Conservation (phyloP, 2,797 vertebrate genomes). For the Oceanodroma leucorhoa region DNA sequence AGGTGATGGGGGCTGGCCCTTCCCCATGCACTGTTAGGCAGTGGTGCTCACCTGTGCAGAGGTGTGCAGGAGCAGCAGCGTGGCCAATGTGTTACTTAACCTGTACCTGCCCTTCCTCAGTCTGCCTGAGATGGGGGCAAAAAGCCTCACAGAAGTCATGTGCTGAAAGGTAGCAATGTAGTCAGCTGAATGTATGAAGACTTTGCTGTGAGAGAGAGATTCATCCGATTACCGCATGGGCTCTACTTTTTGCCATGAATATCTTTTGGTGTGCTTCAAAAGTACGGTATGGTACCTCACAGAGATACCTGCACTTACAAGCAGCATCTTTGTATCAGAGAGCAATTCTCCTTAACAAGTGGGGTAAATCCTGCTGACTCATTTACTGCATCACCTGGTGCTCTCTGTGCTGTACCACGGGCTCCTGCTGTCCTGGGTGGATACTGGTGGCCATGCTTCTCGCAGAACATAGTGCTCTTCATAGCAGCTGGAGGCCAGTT, state of each 20-base stretch:
- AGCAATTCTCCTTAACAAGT: not conserved
- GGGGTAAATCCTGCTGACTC: not conserved
- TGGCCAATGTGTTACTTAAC: not conserved
- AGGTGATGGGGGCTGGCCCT: not conserved
- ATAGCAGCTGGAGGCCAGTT: not conserved
- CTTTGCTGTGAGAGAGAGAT: not conserved
- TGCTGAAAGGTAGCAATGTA: not conserved
- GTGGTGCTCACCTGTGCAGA: not conserved
- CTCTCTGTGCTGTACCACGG: accelerated
- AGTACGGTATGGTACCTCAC: not conserved
- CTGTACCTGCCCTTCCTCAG: not conserved
- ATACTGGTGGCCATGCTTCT: not conserved
- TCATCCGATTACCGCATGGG: accelerated
- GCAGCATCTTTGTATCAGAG: not conserved
- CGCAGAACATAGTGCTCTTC: not conserved
- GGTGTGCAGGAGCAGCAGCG: not conserved
- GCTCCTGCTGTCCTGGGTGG: not conserved
- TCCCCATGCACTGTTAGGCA: accelerated
- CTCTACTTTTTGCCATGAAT: not conserved
- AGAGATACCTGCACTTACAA: not conserved
- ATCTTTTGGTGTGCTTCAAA: not conserved
- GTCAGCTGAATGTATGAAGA: not conserved
- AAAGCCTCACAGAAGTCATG: not conserved
- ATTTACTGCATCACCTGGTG: not conserved
- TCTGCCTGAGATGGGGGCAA: not conserved